Evolutionary conservation across 64 coral and sea anemone genomes (phyloP), one percentile per base, ranked within the genome.

Genomic region (Exaiptasia diaphana): DNA sequence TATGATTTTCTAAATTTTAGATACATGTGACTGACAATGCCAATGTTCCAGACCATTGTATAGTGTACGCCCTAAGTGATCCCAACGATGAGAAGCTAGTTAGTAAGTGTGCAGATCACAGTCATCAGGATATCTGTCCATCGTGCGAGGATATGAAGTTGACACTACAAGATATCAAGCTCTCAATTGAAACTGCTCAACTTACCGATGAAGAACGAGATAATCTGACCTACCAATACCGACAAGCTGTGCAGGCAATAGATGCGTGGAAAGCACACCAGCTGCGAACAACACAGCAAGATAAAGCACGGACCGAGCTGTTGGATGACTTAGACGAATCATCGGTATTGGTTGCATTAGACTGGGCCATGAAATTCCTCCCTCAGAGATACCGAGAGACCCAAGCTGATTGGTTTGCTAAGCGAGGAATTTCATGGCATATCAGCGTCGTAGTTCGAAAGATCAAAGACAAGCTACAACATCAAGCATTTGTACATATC

Each of bases 1-100:
- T n/a, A n/a, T n/a, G 39, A 67, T n/a, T n/a, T n/a, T n/a, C n/a
- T n/a, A n/a, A 55, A 55, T 55, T 55, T 55, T 55, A 64, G 59
- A 33, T 64, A 13, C 59, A 64, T 33, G 36, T 64, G 31, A 33
- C 59, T 12, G 26, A 64, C 28, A 33, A 64, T 29, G 31, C 59
- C 27, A 28, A 33, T 10, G 29, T 64, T 33, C 11, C 8, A 27
- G 59, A 64, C 36, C 59, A 64, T 17, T 64, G 59, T 28, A 63
- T 7, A 7, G 15, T 63, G 17, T 18, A 64, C 59, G 59, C 59
- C 59, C 59, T 64, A 14, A 33, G 59, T 64, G 59, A 64, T 28
- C 30, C 9, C 26, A 64, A 64, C 12, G 28, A 64, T 34, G 26
- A 13, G 9, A 64, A 64, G 2, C 36, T 64, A 64, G 2, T 33